These are phyloP conservation scores for Sebastes diploproa DNA, from an alignment of 2,797 vertebrate species.

Conservation along the genomic window DNA sequence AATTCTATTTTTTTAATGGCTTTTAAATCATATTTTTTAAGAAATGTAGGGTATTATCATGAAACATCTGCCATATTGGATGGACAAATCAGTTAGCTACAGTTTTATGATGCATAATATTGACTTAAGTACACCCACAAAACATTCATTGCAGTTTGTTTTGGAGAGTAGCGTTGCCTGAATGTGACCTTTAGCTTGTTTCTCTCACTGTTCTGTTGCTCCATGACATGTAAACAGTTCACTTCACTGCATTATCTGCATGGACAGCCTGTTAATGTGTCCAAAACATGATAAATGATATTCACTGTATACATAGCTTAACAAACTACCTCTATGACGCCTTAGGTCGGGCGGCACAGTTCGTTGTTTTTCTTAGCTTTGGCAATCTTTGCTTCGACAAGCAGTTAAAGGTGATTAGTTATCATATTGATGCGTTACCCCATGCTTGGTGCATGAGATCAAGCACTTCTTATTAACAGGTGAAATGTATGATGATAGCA, in stretches of 20 bases:
- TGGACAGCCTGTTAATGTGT: slow-evolving; percentile 11
- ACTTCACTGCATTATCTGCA: background rate
- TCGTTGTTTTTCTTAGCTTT: background rate
- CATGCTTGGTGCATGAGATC: background rate
- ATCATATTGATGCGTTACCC: background rate
- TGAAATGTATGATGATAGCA: background rate
- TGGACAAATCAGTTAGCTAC: background rate
- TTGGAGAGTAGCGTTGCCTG: background rate
- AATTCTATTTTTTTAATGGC: background rate
- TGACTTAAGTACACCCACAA: background rate
- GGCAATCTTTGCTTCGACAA: background rate
- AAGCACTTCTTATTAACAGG: background rate
- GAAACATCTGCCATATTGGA: background rate
- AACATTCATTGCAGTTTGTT: background rate
- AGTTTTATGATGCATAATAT: background rate
- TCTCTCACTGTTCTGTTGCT: slow-evolving; percentile 4
- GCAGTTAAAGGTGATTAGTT: background rate
- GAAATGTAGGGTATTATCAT: background rate
- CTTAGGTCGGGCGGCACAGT: background rate
- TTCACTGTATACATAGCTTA: background rate
- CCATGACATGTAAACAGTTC: background rate
- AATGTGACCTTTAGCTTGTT: slow-evolving; percentile 27
- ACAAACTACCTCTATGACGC: background rate
- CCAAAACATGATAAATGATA: slow-evolving; percentile 19
- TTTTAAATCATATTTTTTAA: background rate